phyloP scores from a whole-genome alignment of 2,113 vertebrate genomes.

The Tychaedon coryphoeus region DNA sequence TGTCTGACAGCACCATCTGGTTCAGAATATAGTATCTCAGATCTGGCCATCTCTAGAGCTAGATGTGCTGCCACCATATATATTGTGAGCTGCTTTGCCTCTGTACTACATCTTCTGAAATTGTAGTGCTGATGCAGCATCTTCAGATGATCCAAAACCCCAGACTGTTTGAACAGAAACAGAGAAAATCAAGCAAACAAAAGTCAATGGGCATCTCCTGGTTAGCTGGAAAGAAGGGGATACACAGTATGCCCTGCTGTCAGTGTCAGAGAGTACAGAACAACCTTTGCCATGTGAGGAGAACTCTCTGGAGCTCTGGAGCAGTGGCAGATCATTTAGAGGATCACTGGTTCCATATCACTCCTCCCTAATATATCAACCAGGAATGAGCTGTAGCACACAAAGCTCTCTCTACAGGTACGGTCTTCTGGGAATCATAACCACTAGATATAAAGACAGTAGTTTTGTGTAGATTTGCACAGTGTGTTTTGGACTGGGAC shows the following conservation, averaged over 20 bases:
- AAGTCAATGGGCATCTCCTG: background rate
- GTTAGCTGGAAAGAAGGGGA: background rate
- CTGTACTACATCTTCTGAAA: background rate
- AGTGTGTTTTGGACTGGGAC: background rate
- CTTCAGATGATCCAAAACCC: background rate
- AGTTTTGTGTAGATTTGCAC: background rate
- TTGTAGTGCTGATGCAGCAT: background rate
- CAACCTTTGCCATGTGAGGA: background rate
- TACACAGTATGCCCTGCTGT: background rate
- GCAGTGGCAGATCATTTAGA: background rate
- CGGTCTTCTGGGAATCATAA: background rate
- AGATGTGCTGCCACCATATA: background rate
- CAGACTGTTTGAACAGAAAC: constrained; percentile 22
- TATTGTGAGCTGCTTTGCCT: background rate
- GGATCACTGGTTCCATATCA: background rate
- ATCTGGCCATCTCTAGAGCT: constrained; percentile 20
- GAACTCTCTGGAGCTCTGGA: background rate
- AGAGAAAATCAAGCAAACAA: background rate
- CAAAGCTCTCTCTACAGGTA: background rate
- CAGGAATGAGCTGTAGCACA: background rate
- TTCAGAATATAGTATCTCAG: constrained; percentile 16
- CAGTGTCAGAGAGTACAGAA: background rate
- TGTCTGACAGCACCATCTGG: constrained; percentile 60
- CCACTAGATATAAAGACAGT: background rate
- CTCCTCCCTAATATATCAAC: background rate